phyloP scores from a whole-genome alignment of 2,888 invertebrate species.

The Andrena trimmerana region DNA sequence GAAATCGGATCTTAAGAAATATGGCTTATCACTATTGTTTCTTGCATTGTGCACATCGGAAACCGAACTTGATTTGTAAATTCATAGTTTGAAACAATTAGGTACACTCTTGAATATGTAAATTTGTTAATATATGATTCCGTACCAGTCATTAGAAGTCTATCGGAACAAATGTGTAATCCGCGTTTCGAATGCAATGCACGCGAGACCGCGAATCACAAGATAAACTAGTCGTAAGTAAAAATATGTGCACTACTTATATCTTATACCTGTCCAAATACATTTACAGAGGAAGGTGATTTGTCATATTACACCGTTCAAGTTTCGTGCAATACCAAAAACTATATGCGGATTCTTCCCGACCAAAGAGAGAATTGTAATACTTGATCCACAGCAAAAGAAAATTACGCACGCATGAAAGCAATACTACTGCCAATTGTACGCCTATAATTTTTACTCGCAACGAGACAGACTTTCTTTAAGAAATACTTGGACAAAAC shows the following conservation, averaged over 20 bases:
- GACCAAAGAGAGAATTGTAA: not conserved
- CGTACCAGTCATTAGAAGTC: not conserved
- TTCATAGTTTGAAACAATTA: conserved; percentile 6
- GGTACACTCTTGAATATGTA: not conserved
- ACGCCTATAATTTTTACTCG: not conserved
- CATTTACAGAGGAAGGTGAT: not conserved
- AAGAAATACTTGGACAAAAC: not conserved
- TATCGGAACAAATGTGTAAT: conserved; percentile 5
- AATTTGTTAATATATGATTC: not conserved
- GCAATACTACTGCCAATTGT: not conserved
- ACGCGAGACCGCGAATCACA: not conserved
- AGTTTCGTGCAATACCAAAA: not conserved
- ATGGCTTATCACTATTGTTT: not conserved
- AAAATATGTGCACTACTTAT: not conserved
- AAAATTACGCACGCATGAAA: not conserved
- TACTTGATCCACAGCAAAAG: not conserved
- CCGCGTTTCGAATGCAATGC: not conserved
- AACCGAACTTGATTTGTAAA: conserved; percentile 5
- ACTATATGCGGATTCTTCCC: not conserved
- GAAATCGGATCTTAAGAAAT: not conserved
- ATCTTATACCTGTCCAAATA: conserved; percentile 12
- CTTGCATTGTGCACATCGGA: not conserved
- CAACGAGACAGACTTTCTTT: not conserved
- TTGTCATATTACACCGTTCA: conserved; percentile 13
- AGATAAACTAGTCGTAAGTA: conserved; percentile 6